These are phyloP conservation scores for Microctonus brassicae DNA, from an alignment of 2,888 invertebrate genomes.

Conservation along the genomic window DNA sequence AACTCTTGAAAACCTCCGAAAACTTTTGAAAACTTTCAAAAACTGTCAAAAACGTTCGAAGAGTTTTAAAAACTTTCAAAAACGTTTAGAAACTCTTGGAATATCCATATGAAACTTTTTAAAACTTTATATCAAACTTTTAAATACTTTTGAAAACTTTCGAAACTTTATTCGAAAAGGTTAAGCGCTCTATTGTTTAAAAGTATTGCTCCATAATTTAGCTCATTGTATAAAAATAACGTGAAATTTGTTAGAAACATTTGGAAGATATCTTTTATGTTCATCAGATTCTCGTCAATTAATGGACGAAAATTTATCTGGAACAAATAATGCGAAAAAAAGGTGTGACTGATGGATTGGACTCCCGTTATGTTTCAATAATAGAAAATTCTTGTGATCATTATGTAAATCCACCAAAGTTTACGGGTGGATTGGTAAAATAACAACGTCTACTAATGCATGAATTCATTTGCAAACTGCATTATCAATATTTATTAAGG, in stretches of 20 bases:
- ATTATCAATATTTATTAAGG: constrained; percentile 82
- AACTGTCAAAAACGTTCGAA: too few relatives aligned
- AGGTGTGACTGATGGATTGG: constrained; percentile 84
- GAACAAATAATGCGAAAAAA: constrained; percentile 99
- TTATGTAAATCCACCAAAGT: constrained; percentile 93
- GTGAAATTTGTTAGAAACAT: constrained; percentile 93
- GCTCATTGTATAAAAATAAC: constrained; percentile 99
- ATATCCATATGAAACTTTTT: too few relatives aligned
- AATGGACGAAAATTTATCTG: constrained; percentile 92
- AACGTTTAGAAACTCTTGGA: too few relatives aligned
- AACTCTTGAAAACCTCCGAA: too few relatives aligned
- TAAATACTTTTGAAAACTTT: too few relatives aligned
- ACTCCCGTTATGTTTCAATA: constrained; percentile 92
- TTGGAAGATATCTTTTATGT: constrained; percentile 92
- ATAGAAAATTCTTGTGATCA: constrained; percentile 98
- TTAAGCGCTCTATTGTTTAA: constrained; percentile 94
- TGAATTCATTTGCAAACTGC: constrained; percentile 89
- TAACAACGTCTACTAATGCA: constrained; percentile 85
- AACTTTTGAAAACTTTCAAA: too few relatives aligned
- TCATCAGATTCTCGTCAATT: constrained; percentile 92
- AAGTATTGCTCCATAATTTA: constrained; percentile 93
- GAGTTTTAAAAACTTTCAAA: too few relatives aligned
- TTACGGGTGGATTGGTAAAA: constrained; percentile 72
- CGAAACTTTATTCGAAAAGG: too few relatives aligned
- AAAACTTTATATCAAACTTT: too few relatives aligned